Evolutionary conservation across 1,140 invertebrate genomes (phyloP), one percentile per base, ranked within the genome.

Genomic region (Lasioglossum baleicum): DNA sequence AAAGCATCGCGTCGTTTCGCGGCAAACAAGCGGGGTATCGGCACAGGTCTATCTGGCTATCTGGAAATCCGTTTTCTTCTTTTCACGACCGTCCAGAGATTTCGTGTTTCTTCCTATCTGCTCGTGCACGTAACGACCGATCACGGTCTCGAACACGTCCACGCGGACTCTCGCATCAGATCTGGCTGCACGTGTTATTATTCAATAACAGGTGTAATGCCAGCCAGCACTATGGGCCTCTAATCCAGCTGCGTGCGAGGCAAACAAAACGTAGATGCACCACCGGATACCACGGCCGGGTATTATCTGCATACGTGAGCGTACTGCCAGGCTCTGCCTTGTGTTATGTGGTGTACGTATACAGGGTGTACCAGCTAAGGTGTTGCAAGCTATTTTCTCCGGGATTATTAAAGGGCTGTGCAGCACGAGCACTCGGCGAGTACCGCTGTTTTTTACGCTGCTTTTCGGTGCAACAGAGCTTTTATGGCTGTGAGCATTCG

Each of bases 131-230:
- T 75, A 84, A 84, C 75, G 48, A 74, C 53, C 63, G 31, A 58
- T 75, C 80, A 48, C 22, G 35, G 40, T 42, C 7, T 60, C 35
- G 40, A 44, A 22, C 40, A 63, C 40, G 70, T 73, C 22, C 58
- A 42, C 40, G 22, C 40, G n/a, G 53, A 58, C n/a, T n/a, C n/a
- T n/a, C n/a, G n/a, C n/a, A 83, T 82, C 69, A 44, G 64, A 64
- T 61, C 66, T n/a, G 44, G 26, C 58, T 66, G 20, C 64, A 83
- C 68, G 77, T 85, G 78, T 87, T 85, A 87, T 85, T 85, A 87
- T 87, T 87, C 83, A 85, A 87, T 87, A 87, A 85, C 85, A 87
- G 85, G 85, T 87, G 83, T 85, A 83, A 70, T 15, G 48, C 68
- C 65, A 65, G 63, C 63, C 58, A 77, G 77, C 69, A 61, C 75